phyloP scores from a whole-genome alignment of 2,797 vertebrate species.

The Intellagama lesueurii region DNA sequence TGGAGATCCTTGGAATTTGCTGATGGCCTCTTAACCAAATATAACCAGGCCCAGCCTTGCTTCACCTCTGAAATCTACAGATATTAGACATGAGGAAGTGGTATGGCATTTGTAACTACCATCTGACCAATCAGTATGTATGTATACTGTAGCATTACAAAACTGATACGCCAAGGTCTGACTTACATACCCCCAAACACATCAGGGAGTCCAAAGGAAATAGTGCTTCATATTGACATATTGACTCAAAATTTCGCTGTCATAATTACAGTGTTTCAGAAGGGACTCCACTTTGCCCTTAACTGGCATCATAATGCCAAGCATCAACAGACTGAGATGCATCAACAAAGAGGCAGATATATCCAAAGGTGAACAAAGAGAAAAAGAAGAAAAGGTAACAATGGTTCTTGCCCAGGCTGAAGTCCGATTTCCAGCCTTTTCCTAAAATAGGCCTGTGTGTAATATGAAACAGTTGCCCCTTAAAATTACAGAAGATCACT shows the following conservation, averaged over 20 bases:
- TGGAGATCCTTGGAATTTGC: no score
- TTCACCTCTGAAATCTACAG: no score
- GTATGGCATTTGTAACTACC: no score
- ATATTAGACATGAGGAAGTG: no score
- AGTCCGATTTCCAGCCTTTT: conserved; percentile 48
- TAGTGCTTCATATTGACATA: not conserved
- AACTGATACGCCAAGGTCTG: no score
- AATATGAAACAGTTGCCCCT: conserved; percentile 54
- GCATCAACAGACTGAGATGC: conserved; percentile 8
- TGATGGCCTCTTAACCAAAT: no score
- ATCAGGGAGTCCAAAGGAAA: not conserved
- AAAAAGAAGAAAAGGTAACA: conserved; percentile 9
- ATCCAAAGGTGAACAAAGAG: not conserved
- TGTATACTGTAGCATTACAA: no score
- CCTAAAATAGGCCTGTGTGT: conserved; percentile 5
- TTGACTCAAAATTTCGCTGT: not conserved
- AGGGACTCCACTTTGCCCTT: not conserved
- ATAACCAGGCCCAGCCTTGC: no score
- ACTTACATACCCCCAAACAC: no score
- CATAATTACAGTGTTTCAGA: conserved; percentile 1
- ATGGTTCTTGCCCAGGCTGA: not conserved
- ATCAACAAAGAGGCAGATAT: conserved; percentile 4
- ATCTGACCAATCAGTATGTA: no score
- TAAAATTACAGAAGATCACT: conserved; percentile 52
- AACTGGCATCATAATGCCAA: not conserved